Conservation (phyloP, 2,797 vertebrate species). For the Lacerta agilis region DNA sequence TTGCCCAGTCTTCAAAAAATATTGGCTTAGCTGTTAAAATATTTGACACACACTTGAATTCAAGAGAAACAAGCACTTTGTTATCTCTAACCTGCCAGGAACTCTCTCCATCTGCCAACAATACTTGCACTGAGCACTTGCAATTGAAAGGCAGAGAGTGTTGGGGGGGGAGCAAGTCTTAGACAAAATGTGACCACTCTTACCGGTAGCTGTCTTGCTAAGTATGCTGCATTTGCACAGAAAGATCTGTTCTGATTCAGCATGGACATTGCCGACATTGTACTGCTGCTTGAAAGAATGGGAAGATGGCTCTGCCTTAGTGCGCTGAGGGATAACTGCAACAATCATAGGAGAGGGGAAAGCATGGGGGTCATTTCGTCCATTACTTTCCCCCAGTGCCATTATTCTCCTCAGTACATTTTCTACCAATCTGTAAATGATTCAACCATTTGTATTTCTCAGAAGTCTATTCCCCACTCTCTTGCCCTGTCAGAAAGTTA, state of each 20-base stretch:
- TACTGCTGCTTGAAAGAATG: constrained; percentile 58
- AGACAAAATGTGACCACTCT: constrained; percentile 58
- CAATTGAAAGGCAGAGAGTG: constrained; percentile 13
- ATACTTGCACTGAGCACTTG: constrained; percentile 40
- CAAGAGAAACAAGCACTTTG: constrained; percentile 60
- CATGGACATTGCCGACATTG: constrained; percentile 56
- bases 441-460: constrained; percentile 36
- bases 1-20: constrained; percentile 64
- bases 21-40: constrained; percentile 69
- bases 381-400: constrained; percentile 35
- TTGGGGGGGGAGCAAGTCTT: constrained; percentile 44
- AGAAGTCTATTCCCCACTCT: constrained; percentile 45
- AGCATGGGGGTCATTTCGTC: constrained; percentile 41
- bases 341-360: constrained; percentile 52
- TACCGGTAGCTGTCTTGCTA: constrained; percentile 25
- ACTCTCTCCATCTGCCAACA: constrained; percentile 51
- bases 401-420: constrained; percentile 46
- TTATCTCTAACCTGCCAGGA: constrained; percentile 63
- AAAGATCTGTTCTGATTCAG: constrained; percentile 62
- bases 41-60: constrained; percentile 68
- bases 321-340: constrained; percentile 45
- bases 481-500: constrained; percentile 53
- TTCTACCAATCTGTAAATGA: constrained; percentile 53
- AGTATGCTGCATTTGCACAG: constrained; percentile 53
- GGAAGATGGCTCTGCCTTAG: constrained; percentile 57